These are phyloP conservation scores for Odontomachus brunneus DNA, from an alignment of 1,140 invertebrate genomes.

Conservation along the genomic window DNA sequence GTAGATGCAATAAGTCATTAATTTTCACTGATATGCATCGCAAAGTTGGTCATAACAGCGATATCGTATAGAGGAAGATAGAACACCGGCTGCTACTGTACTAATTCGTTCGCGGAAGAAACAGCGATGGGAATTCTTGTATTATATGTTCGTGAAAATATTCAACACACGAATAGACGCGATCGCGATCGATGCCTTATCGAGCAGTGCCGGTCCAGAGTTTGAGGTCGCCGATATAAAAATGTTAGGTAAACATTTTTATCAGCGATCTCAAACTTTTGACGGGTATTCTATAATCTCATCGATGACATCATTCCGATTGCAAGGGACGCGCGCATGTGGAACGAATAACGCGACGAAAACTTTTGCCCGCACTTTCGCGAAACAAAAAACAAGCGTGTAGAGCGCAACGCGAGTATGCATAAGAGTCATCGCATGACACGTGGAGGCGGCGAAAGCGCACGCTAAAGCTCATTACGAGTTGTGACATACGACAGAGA, in stretches of 20 bases:
- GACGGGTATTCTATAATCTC: too few relatives aligned
- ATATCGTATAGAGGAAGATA: too few relatives aligned
- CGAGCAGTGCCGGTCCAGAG: too few relatives aligned
- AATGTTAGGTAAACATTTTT: too few relatives aligned
- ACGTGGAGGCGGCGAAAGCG: constrained; percentile 16
- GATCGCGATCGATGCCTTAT: too few relatives aligned
- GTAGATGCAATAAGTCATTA: constrained; percentile 33
- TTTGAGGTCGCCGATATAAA: too few relatives aligned
- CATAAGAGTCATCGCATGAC: constrained; percentile 23
- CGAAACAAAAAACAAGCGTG: constrained; percentile 13
- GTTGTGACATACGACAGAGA: constrained; percentile 48
- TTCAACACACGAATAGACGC: too few relatives aligned
- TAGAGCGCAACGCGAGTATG: constrained; percentile 4
- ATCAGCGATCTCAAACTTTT: too few relatives aligned
- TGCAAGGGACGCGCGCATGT: not conserved
- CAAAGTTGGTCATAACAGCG: constrained; percentile 1
- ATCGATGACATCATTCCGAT: constrained; percentile 38
- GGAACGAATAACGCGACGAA: not conserved
- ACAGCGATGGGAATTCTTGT: too few relatives aligned
- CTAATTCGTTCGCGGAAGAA: too few relatives aligned
- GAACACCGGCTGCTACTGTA: too few relatives aligned
- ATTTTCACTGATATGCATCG: not conserved
- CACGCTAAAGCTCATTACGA: constrained; percentile 55
- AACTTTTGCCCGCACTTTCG: constrained; percentile 11
- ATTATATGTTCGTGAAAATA: too few relatives aligned